Conservation (phyloP, 2,888 invertebrate species). For the Actias luna region DNA sequence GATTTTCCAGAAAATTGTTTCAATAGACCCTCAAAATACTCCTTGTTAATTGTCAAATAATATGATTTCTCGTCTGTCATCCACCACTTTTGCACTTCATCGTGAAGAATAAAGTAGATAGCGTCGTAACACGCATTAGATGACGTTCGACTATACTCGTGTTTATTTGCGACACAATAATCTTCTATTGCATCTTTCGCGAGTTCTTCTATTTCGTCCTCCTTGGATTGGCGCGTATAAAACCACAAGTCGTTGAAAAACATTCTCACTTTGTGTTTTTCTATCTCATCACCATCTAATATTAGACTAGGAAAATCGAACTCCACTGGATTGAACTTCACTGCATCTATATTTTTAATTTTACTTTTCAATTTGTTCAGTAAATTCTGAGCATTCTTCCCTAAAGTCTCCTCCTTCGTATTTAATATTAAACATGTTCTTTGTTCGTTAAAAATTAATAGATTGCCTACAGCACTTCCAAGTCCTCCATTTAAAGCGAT, state of each 20-base stretch:
- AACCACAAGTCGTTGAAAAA: slow-evolving; percentile 3
- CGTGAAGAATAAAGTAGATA: slow-evolving; percentile 1
- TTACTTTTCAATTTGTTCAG: not conserved
- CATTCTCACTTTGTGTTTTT: not conserved
- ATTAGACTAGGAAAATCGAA: not conserved
- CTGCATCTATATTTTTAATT: slow-evolving; percentile 1
- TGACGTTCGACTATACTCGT: not conserved
- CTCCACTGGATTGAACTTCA: not conserved
- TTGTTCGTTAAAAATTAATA: not conserved
- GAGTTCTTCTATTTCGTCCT: slow-evolving; percentile 5
- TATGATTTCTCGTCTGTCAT: slow-evolving; percentile 6
- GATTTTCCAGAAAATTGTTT: slow-evolving; percentile 3
- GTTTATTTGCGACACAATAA: slow-evolving; percentile 3
- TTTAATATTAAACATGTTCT: not conserved
- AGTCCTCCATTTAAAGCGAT: not conserved
- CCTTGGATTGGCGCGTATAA: not conserved
- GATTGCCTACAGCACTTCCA: slow-evolving; percentile 8
- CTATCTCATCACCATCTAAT: not conserved
- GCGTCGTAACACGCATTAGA: slow-evolving; percentile 1
- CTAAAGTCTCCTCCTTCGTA: not conserved
- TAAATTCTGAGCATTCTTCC: not conserved
- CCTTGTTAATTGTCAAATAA: slow-evolving; percentile 1
- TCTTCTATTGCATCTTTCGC: slow-evolving; percentile 2
- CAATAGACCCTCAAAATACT: not conserved
- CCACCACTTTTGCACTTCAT: slow-evolving; percentile 10